Percentiles rank a stretch among this genome's conserved stretches.
These are phyloP conservation scores for Copidosoma aretas DNA, from an alignment of 2,888 invertebrate genomes.

Conservation along the genomic window DNA sequence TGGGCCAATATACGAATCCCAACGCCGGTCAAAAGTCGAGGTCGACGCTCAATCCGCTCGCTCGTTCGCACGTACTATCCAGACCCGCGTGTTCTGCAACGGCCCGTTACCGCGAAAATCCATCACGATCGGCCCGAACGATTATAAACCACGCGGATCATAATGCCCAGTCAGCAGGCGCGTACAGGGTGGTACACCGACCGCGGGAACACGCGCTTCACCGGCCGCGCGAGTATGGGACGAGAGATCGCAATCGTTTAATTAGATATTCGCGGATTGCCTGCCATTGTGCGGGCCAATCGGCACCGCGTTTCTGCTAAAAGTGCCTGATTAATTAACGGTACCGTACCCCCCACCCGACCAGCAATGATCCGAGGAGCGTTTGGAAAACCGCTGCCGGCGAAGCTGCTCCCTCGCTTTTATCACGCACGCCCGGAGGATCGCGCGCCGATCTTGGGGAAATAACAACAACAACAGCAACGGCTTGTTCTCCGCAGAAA, in stretches of 20 bases:
- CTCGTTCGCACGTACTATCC: neutral
- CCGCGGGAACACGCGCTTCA: too few relatives aligned
- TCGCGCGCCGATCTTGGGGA: neutral
- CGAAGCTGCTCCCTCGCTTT: neutral
- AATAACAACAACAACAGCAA: neutral
- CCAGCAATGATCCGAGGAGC: too few relatives aligned
- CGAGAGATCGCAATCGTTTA: neutral
- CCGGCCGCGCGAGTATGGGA: too few relatives aligned
- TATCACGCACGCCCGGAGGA: neutral
- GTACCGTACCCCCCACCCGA: too few relatives aligned
- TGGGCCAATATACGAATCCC: too few relatives aligned
- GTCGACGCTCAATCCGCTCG: neutral
- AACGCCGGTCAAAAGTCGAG: neutral
- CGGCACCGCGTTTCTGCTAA: neutral
- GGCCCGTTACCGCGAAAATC: neutral
- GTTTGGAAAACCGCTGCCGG: too few relatives aligned
- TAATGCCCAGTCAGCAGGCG: neutral
- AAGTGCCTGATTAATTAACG: neutral
- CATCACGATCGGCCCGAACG: neutral
- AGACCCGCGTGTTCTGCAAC: neutral
- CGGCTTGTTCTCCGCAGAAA: neutral
- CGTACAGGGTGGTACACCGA: too few relatives aligned
- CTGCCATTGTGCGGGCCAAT: too few relatives aligned
- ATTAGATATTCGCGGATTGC: neutral
- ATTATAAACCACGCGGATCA: neutral